Conservation (phyloP, 2,888 invertebrate genomes). For the Dorcus hopei region DNA sequence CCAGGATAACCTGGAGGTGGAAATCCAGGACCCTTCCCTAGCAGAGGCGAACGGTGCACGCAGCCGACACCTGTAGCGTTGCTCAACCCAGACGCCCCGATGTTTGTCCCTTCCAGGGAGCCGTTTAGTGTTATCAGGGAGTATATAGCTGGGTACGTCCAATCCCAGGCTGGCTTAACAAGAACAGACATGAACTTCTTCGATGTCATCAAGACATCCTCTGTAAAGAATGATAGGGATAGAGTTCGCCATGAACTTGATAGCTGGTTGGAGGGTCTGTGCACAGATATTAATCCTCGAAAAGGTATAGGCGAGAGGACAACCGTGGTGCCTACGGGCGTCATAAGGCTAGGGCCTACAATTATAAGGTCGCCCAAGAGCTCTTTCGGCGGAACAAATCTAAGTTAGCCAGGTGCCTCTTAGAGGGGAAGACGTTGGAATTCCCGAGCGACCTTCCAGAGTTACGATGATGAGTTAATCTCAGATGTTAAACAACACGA, state of each 20-base stretch:
- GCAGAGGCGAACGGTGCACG: no score
- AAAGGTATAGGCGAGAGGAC: background rate
- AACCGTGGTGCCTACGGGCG: background rate
- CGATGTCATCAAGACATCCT: background rate
- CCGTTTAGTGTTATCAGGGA: background rate
- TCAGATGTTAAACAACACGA: background rate
- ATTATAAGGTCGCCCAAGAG: slow-evolving; percentile 5
- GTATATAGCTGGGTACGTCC: background rate
- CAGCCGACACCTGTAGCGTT: no score
- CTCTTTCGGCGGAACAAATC: background rate
- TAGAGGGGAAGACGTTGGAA: background rate
- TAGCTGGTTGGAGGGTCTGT: background rate
- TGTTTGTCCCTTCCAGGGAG: no score
- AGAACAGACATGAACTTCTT: background rate
- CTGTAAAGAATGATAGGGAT: background rate
- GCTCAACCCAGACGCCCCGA: no score
- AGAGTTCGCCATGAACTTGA: background rate
- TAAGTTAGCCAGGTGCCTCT: background rate
- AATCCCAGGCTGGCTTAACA: background rate
- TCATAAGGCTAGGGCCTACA: background rate
- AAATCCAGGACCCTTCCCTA: no score
- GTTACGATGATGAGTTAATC: slow-evolving; percentile 2
- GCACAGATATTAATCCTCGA: background rate
- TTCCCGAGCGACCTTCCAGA: background rate
- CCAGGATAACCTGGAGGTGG: no score